Evolutionary conservation across 1,140 invertebrate species (phyloP).

Genomic region (Plodia interpunctella): DNA sequence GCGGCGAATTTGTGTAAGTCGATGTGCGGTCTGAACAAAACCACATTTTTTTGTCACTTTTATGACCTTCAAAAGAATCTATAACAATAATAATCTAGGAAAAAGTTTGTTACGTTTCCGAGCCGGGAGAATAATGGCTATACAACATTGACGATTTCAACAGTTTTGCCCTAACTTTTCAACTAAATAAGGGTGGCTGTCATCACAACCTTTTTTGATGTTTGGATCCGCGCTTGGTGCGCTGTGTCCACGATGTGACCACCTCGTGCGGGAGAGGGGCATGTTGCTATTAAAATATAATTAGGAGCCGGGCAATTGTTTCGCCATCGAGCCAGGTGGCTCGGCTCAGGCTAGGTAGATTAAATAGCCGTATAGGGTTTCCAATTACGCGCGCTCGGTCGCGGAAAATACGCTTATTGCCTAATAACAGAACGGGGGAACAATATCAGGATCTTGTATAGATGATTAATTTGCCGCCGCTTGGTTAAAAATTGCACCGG

Average conservation of each 20-base stretch:
- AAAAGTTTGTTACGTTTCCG: too few species aligned
- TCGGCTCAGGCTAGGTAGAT: slow-evolving; percentile 61
- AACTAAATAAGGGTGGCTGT: too few species aligned
- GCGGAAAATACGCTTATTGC: slow-evolving; percentile 56
- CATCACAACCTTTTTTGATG: too few species aligned
- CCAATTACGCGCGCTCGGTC: slow-evolving; percentile 55
- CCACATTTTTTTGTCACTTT: too few species aligned
- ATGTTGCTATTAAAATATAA: slow-evolving; percentile 74
- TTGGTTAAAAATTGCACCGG: slow-evolving; percentile 47
- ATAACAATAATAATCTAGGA: too few species aligned
- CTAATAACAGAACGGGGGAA: slow-evolving; percentile 56
- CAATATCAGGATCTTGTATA: slow-evolving; percentile 47
- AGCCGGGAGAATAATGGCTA: too few species aligned
- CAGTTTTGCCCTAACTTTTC: too few species aligned
- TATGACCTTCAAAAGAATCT: too few species aligned
- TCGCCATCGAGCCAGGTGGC: slow-evolving; percentile 69
- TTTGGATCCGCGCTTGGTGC: too few species aligned
- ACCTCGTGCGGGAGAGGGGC: slow-evolving; percentile 33
- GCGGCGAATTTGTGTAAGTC: too few species aligned
- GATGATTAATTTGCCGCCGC: slow-evolving; percentile 52
- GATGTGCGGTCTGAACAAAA: too few species aligned
- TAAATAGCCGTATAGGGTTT: slow-evolving; percentile 68
- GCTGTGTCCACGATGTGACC: slow-evolving; percentile 34
- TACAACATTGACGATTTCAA: too few species aligned
- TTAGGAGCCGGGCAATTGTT: slow-evolving; percentile 71